These are phyloP conservation scores for Eulithis testata DNA, from an alignment of 2,888 invertebrate genomes.

Conservation along the genomic window DNA sequence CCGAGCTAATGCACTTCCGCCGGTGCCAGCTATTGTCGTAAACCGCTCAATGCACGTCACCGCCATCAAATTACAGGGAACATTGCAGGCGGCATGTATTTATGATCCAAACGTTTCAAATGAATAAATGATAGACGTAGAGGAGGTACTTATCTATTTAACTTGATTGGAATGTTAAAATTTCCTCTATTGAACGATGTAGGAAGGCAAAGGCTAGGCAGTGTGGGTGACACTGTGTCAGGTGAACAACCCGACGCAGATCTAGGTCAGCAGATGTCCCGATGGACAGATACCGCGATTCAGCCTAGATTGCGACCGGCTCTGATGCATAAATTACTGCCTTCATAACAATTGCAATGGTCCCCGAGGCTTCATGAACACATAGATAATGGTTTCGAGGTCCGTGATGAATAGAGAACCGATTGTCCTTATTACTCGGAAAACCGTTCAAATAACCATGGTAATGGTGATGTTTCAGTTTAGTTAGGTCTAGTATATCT, in stretches of 20 bases:
- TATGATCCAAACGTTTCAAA: neutral
- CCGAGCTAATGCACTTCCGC: conserved; percentile 44
- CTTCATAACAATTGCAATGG: conserved; percentile 18
- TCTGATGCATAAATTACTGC: conserved; percentile 15
- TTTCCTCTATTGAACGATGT: conserved; percentile 1
- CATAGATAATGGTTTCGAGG: conserved; percentile 15
- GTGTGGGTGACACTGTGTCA: conserved; percentile 14
- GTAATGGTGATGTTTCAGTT: too few relatives aligned
- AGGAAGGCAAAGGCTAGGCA: conserved; percentile 3
- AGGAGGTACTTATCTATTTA: neutral
- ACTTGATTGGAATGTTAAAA: neutral
- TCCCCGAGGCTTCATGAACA: conserved; percentile 15
- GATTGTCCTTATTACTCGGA: neutral
- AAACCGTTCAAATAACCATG: too few relatives aligned
- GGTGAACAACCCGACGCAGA: conserved; percentile 13
- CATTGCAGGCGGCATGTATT: conserved; percentile 10
- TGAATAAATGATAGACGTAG: neutral
- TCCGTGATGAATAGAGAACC: conserved; percentile 1
- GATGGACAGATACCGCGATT: conserved; percentile 35
- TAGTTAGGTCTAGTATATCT: too few relatives aligned
- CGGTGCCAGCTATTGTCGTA: conserved; percentile 32
- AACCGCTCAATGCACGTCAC: conserved; percentile 17
- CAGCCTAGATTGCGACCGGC: conserved; percentile 25
- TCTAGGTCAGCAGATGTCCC: conserved; percentile 37
- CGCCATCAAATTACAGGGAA: conserved; percentile 21